These are phyloP conservation scores for Anarsia innoxiella DNA, from an alignment of 2,888 invertebrate genomes.

Conservation along the genomic window DNA sequence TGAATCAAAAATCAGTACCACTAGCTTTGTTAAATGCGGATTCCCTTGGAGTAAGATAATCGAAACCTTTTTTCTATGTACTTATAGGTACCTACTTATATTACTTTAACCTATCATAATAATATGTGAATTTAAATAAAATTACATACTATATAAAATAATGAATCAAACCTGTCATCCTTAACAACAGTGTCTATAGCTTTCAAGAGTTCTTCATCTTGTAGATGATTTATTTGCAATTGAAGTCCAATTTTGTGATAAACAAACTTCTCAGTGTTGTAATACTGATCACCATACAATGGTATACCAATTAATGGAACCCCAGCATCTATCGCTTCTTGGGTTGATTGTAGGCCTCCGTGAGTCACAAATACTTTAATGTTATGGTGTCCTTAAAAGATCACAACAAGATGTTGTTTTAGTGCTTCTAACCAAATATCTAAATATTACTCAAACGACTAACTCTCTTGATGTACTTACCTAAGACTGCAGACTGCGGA, in stretches of 20 bases:
- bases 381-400: slow-evolving; percentile 53
- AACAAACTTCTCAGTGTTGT: slow-evolving; percentile 44
- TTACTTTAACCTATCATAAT: too few relatives aligned
- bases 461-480: slow-evolving; percentile 6
- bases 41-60: too few relatives aligned
- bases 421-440: too few relatives aligned
- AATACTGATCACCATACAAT: slow-evolving; percentile 58
- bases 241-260: slow-evolving; percentile 34
- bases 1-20: too few relatives aligned
- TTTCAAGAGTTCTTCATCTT: slow-evolving; percentile 30
- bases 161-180: slow-evolving; percentile 41
- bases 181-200: slow-evolving; percentile 31
- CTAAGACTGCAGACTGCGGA: slow-evolving; percentile 33
- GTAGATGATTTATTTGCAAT: slow-evolving; percentile 29
- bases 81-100: too few relatives aligned
- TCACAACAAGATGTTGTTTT: too few relatives aligned
- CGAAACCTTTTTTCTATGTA: too few relatives aligned
- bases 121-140: too few relatives aligned
- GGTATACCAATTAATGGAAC: slow-evolving; percentile 58
- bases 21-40: too few relatives aligned
- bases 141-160: too few relatives aligned
- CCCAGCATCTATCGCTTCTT: slow-evolving; percentile 54
- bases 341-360: slow-evolving; percentile 62
- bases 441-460: too few relatives aligned
- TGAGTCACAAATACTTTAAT: too few relatives aligned